Evolutionary conservation across 2,113 vertebrate genomes (phyloP).

Genomic region (Nibea albiflora): DNA sequence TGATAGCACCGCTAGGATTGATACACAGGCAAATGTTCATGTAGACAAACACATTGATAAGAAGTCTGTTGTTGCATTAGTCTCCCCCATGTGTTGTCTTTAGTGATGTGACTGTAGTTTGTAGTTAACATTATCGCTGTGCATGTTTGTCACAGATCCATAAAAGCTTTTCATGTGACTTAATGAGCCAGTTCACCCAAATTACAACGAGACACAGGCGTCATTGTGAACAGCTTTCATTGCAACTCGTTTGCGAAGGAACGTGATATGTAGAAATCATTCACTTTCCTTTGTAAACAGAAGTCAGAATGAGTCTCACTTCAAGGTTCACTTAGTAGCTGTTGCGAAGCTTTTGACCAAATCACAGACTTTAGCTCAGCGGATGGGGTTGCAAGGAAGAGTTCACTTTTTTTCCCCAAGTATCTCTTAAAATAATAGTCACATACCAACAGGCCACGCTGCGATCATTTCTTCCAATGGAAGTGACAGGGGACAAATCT

Average conservation of each 20-base stretch:
- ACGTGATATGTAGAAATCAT: not conserved
- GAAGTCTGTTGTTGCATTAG: not conserved
- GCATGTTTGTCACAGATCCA: not conserved
- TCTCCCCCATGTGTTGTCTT: not conserved
- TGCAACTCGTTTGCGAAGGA: not conserved
- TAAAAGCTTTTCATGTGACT: not conserved
- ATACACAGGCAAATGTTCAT: not conserved
- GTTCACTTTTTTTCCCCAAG: too few relatives aligned
- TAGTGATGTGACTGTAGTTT: not conserved
- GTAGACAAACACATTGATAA: not conserved
- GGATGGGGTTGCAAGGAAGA: not conserved
- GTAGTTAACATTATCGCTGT: not conserved
- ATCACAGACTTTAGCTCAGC: not conserved
- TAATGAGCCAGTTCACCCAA: conserved; percentile 20
- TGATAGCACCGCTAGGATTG: not conserved
- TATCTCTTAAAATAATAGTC: not conserved
- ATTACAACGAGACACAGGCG: not conserved
- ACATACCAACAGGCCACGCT: not conserved
- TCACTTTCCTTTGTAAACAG: not conserved
- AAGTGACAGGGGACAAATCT: not conserved
- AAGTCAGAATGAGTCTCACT: not conserved
- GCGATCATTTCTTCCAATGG: not conserved
- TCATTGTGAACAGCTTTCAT: not conserved
- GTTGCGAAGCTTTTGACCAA: too few relatives aligned
- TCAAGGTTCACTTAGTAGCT: not conserved